These are phyloP conservation scores for Peromyscus melanophrys DNA, from an alignment of 2,797 vertebrate genomes.

Conservation along the genomic window DNA sequence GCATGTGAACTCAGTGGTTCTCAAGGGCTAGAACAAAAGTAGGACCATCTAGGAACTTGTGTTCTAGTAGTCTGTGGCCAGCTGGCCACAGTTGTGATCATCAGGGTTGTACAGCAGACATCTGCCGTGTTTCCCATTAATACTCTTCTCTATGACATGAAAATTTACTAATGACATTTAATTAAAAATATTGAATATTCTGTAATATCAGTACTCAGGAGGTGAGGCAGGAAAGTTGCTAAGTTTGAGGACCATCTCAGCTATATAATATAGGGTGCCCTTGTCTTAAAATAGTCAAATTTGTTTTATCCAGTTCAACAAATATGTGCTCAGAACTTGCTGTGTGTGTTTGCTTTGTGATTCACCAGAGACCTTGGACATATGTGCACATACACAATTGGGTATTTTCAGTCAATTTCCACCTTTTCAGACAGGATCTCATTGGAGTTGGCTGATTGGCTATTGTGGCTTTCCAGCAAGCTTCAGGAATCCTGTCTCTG, in stretches of 20 bases:
- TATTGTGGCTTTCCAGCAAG: too few species aligned
- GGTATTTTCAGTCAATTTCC: background rate
- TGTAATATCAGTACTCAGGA: background rate
- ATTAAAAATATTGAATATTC: background rate
- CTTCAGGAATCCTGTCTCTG: background rate
- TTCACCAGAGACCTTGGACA: background rate
- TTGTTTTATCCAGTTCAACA: conserved; percentile 21
- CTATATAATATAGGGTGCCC: background rate
- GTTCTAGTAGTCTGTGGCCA: background rate
- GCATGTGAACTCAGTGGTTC: background rate
- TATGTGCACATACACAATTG: background rate
- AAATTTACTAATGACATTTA: background rate
- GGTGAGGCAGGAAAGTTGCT: background rate
- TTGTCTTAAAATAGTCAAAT: background rate
- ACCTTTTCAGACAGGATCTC: background rate
- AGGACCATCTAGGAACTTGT: background rate
- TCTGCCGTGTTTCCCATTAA: background rate
- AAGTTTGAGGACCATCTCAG: background rate
- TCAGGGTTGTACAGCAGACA: background rate
- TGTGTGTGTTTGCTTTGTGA: background rate
- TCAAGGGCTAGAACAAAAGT: background rate
- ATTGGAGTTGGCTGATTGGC: background rate
- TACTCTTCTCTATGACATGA: background rate
- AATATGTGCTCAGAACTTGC: background rate
- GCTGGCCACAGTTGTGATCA: background rate